Conservation (phyloP, 2,888 invertebrate genomes). For the Eilema griseolum region DNA sequence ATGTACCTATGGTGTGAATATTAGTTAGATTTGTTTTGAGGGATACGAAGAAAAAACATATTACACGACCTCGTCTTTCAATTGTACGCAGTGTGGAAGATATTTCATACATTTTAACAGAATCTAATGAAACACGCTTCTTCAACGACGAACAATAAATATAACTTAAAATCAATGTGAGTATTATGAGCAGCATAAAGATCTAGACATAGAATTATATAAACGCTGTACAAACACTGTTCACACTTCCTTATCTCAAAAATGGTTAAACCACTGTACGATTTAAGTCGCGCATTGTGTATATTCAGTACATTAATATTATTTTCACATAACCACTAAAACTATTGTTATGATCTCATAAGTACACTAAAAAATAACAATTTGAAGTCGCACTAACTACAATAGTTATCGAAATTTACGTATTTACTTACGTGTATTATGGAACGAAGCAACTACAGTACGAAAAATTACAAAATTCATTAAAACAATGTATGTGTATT, state of each 20-base stretch:
- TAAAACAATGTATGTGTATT: background rate
- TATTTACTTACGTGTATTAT: constrained; percentile 5
- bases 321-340: background rate
- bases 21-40: background rate
- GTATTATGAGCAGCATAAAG: background rate
- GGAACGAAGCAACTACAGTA: background rate
- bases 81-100: background rate
- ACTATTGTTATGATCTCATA: background rate
- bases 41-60: background rate
- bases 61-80: background rate
- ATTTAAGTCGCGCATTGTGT: background rate
- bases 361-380: background rate
- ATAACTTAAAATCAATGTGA: background rate
- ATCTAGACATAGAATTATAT: background rate
- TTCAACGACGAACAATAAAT: background rate
- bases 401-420: background rate
- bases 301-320: background rate
- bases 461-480: background rate
- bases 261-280: background rate
- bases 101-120: too few species aligned
- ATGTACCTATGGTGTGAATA: background rate
- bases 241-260: background rate
- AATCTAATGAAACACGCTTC: background rate
- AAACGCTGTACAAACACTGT: background rate
- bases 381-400: background rate